Percentiles rank a stretch among this genome's conserved stretches.
These are phyloP conservation scores for Astur gentilis DNA, from an alignment of 2,113 vertebrate species.

Conservation along the genomic window DNA sequence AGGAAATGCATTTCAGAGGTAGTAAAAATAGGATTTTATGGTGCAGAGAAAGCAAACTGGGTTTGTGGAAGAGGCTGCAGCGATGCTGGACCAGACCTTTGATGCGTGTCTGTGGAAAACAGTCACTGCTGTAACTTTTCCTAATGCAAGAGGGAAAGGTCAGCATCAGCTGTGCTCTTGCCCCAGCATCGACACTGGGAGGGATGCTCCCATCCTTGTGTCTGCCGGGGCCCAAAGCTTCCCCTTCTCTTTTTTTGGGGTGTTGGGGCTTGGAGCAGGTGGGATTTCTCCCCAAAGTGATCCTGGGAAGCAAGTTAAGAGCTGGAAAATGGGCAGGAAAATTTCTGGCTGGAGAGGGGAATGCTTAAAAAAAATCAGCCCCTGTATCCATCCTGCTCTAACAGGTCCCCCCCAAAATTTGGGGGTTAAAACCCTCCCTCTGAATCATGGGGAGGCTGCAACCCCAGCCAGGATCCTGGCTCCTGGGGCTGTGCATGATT, in stretches of 20 bases:
- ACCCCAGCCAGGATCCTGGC: neutral
- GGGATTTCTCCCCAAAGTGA: neutral
- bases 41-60: neutral
- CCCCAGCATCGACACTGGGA: rapidly evolving
- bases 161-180: neutral
- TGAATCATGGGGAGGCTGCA: neutral
- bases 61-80: neutral
- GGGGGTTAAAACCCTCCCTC: neutral
- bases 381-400: neutral
- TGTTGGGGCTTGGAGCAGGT: neutral
- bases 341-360: neutral
- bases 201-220: neutral
- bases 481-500: neutral
- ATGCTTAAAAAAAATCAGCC: neutral
- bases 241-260: neutral
- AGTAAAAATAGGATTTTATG: neutral
- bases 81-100: neutral
- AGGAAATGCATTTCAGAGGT: neutral
- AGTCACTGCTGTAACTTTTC: neutral
- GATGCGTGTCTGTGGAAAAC: neutral
- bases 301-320: neutral
- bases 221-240: neutral
- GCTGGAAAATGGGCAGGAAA: neutral
- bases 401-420: neutral
- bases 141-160: neutral